Conservation (phyloP, 2,113 vertebrate species). For the Erythrocercus mccallii region DNA sequence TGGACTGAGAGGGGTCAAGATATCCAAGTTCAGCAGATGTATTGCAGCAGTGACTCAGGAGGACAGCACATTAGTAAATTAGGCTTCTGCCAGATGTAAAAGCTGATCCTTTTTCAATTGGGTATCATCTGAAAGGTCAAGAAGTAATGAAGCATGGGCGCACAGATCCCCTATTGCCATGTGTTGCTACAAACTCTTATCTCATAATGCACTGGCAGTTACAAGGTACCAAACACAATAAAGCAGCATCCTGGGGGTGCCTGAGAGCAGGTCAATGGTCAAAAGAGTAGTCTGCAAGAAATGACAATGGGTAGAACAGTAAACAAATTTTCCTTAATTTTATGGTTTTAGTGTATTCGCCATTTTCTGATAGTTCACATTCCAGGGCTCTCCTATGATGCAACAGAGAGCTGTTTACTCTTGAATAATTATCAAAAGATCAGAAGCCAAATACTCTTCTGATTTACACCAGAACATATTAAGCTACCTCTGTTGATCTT, state of each 20-base stretch:
- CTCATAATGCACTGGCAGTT: conserved; percentile 45
- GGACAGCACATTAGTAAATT: conserved; percentile 68
- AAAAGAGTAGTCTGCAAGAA: conserved; percentile 6
- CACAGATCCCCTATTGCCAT: conserved; percentile 59
- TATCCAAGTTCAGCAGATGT: conserved; percentile 23
- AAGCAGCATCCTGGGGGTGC: not conserved
- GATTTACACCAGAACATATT: conserved; percentile 45
- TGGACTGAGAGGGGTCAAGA: conserved; percentile 40
- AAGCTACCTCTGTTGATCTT: conserved; percentile 51
- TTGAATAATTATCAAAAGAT: conserved; percentile 62
- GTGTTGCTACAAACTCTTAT: conserved; percentile 60
- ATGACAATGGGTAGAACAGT: not conserved
- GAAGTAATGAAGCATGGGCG: conserved; percentile 56
- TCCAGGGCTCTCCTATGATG: conserved; percentile 39
- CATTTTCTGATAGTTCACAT: conserved; percentile 21
- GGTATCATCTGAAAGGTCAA: conserved; percentile 69
- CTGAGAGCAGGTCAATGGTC: not conserved
- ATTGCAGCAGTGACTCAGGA: conserved; percentile 55
- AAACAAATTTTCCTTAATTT: not conserved
- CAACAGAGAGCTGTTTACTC: conserved; percentile 42
- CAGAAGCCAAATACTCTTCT: conserved; percentile 54
- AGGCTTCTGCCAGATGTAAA: conserved; percentile 66
- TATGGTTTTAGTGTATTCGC: not conserved
- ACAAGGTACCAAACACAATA: conserved; percentile 45
- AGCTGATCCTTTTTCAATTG: conserved; percentile 69